Evolutionary conservation across 2,888 invertebrate species (phyloP).

Genomic region (Parnassius glacialis): DNA sequence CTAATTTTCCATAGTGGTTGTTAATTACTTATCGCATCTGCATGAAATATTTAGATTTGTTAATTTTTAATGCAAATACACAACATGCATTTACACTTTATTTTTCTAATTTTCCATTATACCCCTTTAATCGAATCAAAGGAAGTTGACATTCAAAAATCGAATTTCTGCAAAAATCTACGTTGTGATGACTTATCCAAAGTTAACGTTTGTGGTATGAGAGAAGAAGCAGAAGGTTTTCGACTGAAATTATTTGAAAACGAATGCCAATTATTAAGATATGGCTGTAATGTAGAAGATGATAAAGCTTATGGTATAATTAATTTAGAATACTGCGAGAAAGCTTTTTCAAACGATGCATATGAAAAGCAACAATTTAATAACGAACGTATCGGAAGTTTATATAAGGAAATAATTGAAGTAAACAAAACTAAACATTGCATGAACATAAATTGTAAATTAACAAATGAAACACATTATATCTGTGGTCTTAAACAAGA

Average conservation of each 20-base stretch:
- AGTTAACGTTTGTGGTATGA: constrained; percentile 51
- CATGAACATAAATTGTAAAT: constrained; percentile 28
- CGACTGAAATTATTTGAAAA: constrained; percentile 51
- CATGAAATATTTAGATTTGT: too few species aligned
- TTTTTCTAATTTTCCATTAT: too few species aligned
- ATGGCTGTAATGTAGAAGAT: constrained; percentile 50
- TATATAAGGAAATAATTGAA: neutral
- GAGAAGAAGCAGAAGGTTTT: constrained; percentile 40
- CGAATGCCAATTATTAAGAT: constrained; percentile 55
- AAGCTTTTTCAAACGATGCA: constrained; percentile 31
- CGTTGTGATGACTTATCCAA: constrained; percentile 37
- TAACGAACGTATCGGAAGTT: constrained; percentile 13
- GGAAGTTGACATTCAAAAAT: constrained; percentile 33
- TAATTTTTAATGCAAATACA: too few species aligned
- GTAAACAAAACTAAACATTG: constrained; percentile 30
- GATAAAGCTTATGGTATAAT: constrained; percentile 47
- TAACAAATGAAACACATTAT: constrained; percentile 21
- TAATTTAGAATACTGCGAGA: constrained; percentile 47
- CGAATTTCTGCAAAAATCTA: constrained; percentile 46
- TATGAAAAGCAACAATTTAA: constrained; percentile 5
- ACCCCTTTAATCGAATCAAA: neutral
- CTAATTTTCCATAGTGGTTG: too few species aligned
- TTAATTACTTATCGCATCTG: too few species aligned
- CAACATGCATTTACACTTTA: too few species aligned
- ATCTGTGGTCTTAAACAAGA: constrained; percentile 55